Evolutionary conservation across 1,140 invertebrate genomes (phyloP), one percentile per base, ranked within the genome.

Genomic region (Dendroctonus ponderosae): DNA sequence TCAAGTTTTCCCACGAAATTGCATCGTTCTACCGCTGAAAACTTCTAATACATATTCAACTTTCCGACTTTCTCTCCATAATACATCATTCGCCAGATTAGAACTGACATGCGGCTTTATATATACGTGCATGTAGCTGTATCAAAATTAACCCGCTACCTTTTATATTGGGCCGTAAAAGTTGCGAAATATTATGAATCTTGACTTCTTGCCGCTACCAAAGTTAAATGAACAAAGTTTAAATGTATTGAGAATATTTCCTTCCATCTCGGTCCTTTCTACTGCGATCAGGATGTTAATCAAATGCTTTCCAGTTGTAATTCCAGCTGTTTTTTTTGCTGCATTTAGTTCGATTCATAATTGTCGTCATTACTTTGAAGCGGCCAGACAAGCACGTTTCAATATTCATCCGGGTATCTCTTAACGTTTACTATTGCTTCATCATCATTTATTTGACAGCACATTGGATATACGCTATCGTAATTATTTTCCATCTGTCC

Each of bases 211-310:
- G 42, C 7, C 41, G 56, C n/a, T 44, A 58, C 44, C 56, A 58
- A 58, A 58, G 56, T 58, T 58, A 58, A 58, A 58, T 58, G 56
- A 58, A 58, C 14, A 43, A 58, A 58, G 41, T 58, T 58, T 58
- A 26, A 26, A 26, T 26, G 26, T 3, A 26, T 26, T 26, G 26
- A 26, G 26, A 26, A 26, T 26, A 26, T 26, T 26, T 26, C 3
- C 26, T 26, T 3, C 26, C 26, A 26, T 26, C 26, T 26, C 26
- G 26, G 26, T 26, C 26, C 26, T 26, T 26, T 1, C 26, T 3
- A 26, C 26, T 26, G 26, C 26, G 1, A 26, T 26, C 26, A 26
- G 26, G 26, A 26, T 26, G 26, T 26, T 26, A 26, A 26, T 26
- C 26, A 26, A 26, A 26, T 26, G 26, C 26, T 26, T 26, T 26